Conservation (phyloP, 2,113 vertebrate species). For the Thamnaconus septentrionalis region DNA sequence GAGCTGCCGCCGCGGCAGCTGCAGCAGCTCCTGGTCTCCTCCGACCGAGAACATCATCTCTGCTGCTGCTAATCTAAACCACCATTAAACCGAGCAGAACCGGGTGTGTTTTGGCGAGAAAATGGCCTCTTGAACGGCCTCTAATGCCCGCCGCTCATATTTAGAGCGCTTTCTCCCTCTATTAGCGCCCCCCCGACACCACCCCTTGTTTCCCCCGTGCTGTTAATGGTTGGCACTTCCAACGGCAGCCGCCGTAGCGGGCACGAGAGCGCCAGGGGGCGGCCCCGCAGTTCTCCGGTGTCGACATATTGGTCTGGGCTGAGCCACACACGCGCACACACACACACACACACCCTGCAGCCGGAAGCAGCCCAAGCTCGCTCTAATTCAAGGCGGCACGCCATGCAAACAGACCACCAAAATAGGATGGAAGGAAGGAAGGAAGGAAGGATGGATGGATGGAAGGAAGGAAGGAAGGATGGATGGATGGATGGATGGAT, state of each 20-base stretch:
- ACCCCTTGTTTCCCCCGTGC: slow-evolving; percentile 21
- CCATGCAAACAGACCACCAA: slow-evolving; percentile 61
- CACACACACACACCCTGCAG: slow-evolving; percentile 51
- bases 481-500: too few relatives aligned
- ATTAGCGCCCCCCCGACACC: slow-evolving; percentile 29
- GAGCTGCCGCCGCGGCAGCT: slow-evolving; percentile 47
- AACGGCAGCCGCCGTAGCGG: slow-evolving; percentile 41
- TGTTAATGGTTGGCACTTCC: slow-evolving; percentile 59
- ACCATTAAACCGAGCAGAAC: slow-evolving; percentile 60
- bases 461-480: slow-evolving; percentile 27
- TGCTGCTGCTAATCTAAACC: slow-evolving; percentile 65
- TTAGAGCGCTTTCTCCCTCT: slow-evolving; percentile 35
- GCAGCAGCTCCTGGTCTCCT: slow-evolving; percentile 39
- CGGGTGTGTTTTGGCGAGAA: slow-evolving; percentile 23
- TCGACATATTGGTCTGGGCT: slow-evolving; percentile 62
- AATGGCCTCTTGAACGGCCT: slow-evolving; percentile 36
- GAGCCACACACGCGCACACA: too few relatives aligned
- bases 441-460: too few relatives aligned
- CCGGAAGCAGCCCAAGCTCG: slow-evolving; percentile 46
- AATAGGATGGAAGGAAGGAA: slow-evolving; percentile 45
- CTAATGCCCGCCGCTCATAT: slow-evolving; percentile 34
- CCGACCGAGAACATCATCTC: slow-evolving; percentile 61
- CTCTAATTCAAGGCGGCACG: slow-evolving; percentile 65
- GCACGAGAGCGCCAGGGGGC: slow-evolving; percentile 37
- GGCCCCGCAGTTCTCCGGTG: slow-evolving; percentile 37